Percentiles rank a stretch among this genome's conserved stretches.
These are phyloP conservation scores for Myotis findleyi DNA, from an alignment of 2,797 vertebrate genomes.

Conservation along the genomic window DNA sequence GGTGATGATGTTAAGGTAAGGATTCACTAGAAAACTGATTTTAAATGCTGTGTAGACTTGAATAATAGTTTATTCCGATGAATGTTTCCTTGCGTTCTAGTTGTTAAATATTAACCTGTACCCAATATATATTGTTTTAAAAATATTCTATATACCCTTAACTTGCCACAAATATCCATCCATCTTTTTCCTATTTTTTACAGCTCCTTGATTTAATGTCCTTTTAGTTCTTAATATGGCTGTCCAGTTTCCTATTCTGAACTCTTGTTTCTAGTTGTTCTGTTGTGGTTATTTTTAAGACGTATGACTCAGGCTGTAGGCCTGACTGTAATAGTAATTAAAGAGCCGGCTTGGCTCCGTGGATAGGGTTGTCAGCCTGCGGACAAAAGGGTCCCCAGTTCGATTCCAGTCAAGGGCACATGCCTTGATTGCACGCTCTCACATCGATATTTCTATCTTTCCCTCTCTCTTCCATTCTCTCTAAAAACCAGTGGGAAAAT, in stretches of 20 bases:
- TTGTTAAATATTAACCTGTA: conserved; percentile 47
- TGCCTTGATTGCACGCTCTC: too few relatives aligned
- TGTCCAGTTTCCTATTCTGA: not conserved
- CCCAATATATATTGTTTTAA: not conserved
- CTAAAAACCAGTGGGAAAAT: too few relatives aligned
- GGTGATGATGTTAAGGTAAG: not conserved
- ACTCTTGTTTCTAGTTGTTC: not conserved
- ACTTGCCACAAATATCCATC: conserved; percentile 4
- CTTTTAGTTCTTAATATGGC: not conserved
- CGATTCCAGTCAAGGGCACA: too few relatives aligned
- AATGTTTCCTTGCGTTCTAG: not conserved
- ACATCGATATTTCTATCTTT: too few relatives aligned
- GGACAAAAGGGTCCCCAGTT: too few relatives aligned
- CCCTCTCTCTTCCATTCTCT: too few relatives aligned
- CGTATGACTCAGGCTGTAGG: not conserved
- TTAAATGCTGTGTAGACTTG: not conserved
- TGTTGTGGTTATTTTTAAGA: not conserved
- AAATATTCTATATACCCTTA: not conserved
- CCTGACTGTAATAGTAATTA: not conserved
- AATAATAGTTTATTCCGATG: not conserved
- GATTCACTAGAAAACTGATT: not conserved
- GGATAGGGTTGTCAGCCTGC: too few relatives aligned
- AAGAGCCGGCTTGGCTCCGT: not conserved
- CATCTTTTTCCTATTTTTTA: not conserved
- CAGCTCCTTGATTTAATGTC: not conserved